Percentiles rank a stretch among this genome's conserved stretches.
phyloP scores from a whole-genome alignment of 2,797 vertebrate genomes.

The Enteromius anoplus region DNA sequence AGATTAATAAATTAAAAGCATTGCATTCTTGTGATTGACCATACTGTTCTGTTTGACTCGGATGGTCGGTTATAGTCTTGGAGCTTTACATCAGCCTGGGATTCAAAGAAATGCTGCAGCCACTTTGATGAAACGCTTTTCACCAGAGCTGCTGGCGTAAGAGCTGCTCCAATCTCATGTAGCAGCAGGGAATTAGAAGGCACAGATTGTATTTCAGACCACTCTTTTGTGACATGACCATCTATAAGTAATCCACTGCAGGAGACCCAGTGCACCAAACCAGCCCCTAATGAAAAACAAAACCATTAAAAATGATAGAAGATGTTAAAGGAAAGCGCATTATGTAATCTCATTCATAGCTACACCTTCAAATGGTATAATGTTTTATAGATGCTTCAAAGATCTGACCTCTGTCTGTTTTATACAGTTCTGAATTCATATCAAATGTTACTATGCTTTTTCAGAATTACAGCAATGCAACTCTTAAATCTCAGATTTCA shows the following conservation, averaged over 20 bases:
- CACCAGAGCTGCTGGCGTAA: constrained; percentile 13
- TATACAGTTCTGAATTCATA: not conserved
- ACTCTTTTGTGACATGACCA: constrained; percentile 16
- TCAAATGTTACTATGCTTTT: not conserved
- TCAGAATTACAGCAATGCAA: constrained; percentile 2
- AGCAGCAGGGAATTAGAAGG: constrained; percentile 38
- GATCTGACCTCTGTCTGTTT: not conserved
- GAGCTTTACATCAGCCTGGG: constrained; percentile 31
- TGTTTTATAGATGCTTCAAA: not conserved
- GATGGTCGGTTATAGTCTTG: not conserved
- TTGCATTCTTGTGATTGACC: not conserved
- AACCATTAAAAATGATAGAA: not conserved
- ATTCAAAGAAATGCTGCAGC: constrained; percentile 14
- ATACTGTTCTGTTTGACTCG: not conserved
- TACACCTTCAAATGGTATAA: not conserved
- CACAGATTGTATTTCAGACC: constrained; percentile 29
- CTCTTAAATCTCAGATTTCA: constrained; percentile 38
- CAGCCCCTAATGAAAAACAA: constrained; percentile 13
- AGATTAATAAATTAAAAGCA: not conserved
- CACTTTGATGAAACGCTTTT: constrained; percentile 38
- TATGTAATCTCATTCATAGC: not conserved
- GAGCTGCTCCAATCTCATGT: constrained; percentile 31
- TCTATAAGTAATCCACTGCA: constrained; percentile 13
- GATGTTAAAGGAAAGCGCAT: not conserved
- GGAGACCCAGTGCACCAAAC: constrained; percentile 9